Conservation (phyloP, 2,888 invertebrate genomes). For the Rotaria socialis region DNA sequence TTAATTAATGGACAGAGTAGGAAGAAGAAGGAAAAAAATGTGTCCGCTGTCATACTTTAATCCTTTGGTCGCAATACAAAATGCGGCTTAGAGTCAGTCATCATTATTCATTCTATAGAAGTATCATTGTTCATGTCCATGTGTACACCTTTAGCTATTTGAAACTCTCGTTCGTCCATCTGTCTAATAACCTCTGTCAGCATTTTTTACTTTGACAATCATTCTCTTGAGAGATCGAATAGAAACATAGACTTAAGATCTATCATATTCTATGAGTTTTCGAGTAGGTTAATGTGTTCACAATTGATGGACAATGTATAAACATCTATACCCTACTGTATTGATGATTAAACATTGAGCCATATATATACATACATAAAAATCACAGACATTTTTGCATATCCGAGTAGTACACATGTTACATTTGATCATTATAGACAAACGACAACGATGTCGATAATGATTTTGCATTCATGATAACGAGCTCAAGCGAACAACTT, state of each 20-base stretch:
- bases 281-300: background rate
- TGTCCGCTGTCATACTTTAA: background rate
- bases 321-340: background rate
- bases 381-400: slow-evolving; percentile 19
- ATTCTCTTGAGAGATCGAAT: slow-evolving; percentile 7
- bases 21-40: background rate
- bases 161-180: background rate
- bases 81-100: background rate
- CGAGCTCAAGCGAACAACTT: slow-evolving; percentile 10
- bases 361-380: background rate
- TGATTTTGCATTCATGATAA: slow-evolving; percentile 19
- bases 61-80: background rate
- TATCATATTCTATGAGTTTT: background rate
- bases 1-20: background rate
- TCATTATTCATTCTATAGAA: background rate
- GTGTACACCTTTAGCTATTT: background rate
- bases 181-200: background rate
- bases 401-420: slow-evolving; percentile 11
- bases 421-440: background rate
- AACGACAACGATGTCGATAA: slow-evolving; percentile 14
- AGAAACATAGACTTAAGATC: background rate
- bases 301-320: background rate
- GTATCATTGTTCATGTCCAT: slow-evolving; percentile 7
- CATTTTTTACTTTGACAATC: background rate
- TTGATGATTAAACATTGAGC: background rate